Evolutionary conservation across 2,888 invertebrate species (phyloP).

Genomic region (Argyra leucocephala): DNA sequence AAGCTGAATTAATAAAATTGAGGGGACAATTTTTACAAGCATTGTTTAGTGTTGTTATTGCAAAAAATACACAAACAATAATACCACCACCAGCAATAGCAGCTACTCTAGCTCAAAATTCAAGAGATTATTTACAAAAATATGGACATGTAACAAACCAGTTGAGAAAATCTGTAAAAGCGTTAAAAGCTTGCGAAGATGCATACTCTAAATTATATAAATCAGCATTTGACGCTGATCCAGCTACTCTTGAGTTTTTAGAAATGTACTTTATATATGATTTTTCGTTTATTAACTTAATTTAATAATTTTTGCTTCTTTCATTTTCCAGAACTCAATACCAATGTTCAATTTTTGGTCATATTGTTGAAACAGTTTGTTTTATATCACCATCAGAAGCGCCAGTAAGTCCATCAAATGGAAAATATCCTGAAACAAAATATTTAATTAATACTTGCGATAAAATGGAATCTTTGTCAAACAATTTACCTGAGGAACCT

Average conservation of each 20-base stretch:
- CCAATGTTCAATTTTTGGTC: slow-evolving; percentile 38
- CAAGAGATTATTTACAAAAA: slow-evolving; percentile 66
- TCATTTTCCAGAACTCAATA: slow-evolving; percentile 31
- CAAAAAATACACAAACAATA: slow-evolving; percentile 54
- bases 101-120: slow-evolving; percentile 65
- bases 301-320: slow-evolving; percentile 25
- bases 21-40: slow-evolving; percentile 65
- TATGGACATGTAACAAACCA: slow-evolving; percentile 73
- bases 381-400: slow-evolving; percentile 41
- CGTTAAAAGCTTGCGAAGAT: slow-evolving; percentile 60
- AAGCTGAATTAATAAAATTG: slow-evolving; percentile 65
- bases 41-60: slow-evolving; percentile 41
- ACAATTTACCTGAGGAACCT: slow-evolving; percentile 36
- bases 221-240: slow-evolving; percentile 78
- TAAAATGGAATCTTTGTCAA: slow-evolving; percentile 37
- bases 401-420: slow-evolving; percentile 36
- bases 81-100: slow-evolving; percentile 91
- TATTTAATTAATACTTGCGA: slow-evolving; percentile 35
- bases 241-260: slow-evolving; percentile 62
- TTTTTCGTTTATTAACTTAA: not conserved
- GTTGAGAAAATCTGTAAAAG: slow-evolving; percentile 63
- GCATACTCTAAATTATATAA: slow-evolving; percentile 69
- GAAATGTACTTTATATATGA: slow-evolving; percentile 47
- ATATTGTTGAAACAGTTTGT: slow-evolving; percentile 41
- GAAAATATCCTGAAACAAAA: slow-evolving; percentile 40